Conservation (phyloP, 2,888 invertebrate genomes). For the Plusia festucae region DNA sequence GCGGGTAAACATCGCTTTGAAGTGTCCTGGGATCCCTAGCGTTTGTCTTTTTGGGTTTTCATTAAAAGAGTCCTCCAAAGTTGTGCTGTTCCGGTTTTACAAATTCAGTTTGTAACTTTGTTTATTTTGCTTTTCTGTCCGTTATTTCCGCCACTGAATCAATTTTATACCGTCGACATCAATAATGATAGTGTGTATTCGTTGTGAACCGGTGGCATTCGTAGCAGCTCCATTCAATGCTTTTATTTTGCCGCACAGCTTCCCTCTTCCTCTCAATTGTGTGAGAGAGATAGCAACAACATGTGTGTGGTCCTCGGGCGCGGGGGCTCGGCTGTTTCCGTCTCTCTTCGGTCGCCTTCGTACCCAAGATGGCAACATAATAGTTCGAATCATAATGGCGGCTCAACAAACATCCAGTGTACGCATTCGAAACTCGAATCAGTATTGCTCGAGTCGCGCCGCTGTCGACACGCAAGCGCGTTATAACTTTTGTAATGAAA, state of each 20-base stretch:
- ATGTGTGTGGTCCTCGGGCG: constrained; percentile 86
- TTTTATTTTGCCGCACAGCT: constrained; percentile 83
- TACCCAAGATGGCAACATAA: constrained; percentile 85
- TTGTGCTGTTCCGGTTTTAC: constrained; percentile 7
- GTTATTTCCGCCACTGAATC: constrained; percentile 56
- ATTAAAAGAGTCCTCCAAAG: constrained; percentile 12
- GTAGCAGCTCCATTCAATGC: constrained; percentile 82
- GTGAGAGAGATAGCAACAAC: constrained; percentile 76
- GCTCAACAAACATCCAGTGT: constrained; percentile 87
- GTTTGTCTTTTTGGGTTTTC: constrained; percentile 13
- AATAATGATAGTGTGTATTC: constrained; percentile 65
- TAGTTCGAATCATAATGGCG: constrained; percentile 87
- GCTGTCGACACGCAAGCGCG: constrained; percentile 75
- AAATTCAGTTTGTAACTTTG: constrained; percentile 15
- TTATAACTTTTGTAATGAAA: constrained; percentile 72
- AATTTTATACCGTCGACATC: constrained; percentile 63
- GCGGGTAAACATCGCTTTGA: constrained; percentile 69
- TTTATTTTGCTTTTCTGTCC: constrained; percentile 34
- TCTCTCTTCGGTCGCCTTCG: constrained; percentile 75
- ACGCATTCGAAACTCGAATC: constrained; percentile 76
- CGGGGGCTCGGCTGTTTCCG: constrained; percentile 76
- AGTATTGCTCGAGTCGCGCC: constrained; percentile 85
- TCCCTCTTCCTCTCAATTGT: constrained; percentile 70
- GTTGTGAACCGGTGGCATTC: constrained; percentile 72
- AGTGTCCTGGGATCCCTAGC: constrained; percentile 43